phyloP scores from a whole-genome alignment of 1,140 invertebrate genomes.

The Laodelphax striatellus region DNA sequence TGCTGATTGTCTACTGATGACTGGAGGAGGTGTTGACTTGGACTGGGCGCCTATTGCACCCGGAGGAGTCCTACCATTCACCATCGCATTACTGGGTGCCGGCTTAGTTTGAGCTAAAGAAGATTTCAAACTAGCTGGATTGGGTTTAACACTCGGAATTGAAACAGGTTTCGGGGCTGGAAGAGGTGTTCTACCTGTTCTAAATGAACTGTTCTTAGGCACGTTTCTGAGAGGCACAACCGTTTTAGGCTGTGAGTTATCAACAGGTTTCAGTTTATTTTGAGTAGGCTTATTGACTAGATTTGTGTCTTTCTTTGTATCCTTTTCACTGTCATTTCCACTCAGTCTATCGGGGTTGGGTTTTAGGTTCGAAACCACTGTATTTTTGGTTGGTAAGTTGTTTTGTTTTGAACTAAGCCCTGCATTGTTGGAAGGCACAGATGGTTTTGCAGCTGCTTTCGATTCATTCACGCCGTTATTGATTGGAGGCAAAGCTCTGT shows the following conservation, averaged over 20 bases:
- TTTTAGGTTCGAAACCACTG: too few species aligned
- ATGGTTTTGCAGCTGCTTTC: background rate
- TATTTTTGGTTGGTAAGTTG: too few species aligned
- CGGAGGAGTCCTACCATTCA: slow-evolving; percentile 14
- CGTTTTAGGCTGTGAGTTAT: slow-evolving; percentile 23
- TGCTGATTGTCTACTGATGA: slow-evolving; percentile 25
- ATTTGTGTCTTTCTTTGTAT: slow-evolving; percentile 31
- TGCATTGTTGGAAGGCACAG: background rate
- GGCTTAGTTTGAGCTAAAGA: slow-evolving; percentile 26
- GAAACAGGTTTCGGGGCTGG: slow-evolving; percentile 25
- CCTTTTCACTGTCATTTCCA: background rate
- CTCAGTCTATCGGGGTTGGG: background rate
- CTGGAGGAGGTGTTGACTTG: slow-evolving; percentile 22
- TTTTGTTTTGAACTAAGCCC: background rate
- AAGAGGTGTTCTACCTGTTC: slow-evolving; percentile 1
- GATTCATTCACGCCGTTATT: background rate
- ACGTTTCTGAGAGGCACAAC: slow-evolving; percentile 15
- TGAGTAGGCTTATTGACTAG: slow-evolving; percentile 42
- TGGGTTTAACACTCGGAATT: slow-evolving; percentile 15
- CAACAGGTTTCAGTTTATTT: slow-evolving; percentile 45
- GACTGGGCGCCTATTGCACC: slow-evolving; percentile 24
- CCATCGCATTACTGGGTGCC: too few species aligned
- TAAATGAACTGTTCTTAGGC: slow-evolving; percentile 18
- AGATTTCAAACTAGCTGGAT: slow-evolving; percentile 18
- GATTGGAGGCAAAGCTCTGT: background rate